These are phyloP conservation scores for Bothrops jararaca DNA, from an alignment of 2,113 vertebrate species.

Conservation along the genomic window DNA sequence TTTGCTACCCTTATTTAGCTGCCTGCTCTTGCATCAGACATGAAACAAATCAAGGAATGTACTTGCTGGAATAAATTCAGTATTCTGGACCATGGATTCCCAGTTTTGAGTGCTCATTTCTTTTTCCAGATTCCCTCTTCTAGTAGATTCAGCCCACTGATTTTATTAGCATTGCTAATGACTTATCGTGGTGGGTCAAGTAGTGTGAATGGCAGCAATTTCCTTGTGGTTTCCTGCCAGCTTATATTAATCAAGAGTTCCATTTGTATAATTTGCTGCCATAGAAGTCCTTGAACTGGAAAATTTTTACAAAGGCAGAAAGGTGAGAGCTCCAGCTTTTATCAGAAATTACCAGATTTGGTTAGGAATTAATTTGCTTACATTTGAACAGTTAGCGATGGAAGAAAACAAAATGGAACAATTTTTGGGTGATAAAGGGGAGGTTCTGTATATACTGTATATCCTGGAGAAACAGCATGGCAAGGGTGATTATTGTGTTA, in stretches of 20 bases:
- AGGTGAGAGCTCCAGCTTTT: neutral
- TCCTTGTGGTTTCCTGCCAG: neutral
- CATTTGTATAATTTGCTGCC: neutral
- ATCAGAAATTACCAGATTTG: neutral
- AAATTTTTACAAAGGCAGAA: neutral
- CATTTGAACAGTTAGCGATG: neutral
- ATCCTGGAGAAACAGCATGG: neutral
- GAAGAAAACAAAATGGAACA: neutral
- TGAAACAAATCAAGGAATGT: neutral
- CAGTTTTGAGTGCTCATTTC: neutral
- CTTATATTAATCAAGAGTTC: neutral
- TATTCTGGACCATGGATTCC: neutral
- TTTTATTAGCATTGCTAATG: neutral
- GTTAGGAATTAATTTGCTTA: neutral
- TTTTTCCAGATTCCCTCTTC: neutral
- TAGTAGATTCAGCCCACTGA: neutral
- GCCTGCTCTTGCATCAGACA: neutral
- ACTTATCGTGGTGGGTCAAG: neutral
- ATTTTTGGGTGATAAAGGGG: neutral
- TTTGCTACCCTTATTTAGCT: neutral
- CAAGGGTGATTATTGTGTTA: neutral
- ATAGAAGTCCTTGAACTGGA: neutral
- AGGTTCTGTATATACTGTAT: neutral
- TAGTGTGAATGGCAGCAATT: neutral
- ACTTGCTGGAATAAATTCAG: neutral